phyloP scores from a whole-genome alignment of 2,113 vertebrate genomes.

The Sceloporus undulatus region DNA sequence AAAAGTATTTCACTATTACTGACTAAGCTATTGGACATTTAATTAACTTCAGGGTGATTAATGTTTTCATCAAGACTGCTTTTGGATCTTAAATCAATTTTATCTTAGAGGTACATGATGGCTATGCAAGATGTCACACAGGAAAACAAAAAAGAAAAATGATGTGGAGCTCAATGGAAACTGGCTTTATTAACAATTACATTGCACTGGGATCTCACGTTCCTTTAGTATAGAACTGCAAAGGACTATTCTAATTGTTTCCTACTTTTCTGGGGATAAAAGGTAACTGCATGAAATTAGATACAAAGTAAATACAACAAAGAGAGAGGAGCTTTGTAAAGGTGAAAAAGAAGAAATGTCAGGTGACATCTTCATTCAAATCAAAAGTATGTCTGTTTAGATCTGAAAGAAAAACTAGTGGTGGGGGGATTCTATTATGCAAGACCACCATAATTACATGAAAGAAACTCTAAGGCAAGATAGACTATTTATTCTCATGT shows the following conservation, averaged over 20 bases:
- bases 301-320: background rate
- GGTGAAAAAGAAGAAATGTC: background rate
- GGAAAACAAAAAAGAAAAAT: background rate
- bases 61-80: background rate
- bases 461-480: background rate
- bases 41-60: slow-evolving; percentile 10
- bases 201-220: background rate
- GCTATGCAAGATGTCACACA: background rate
- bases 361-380: background rate
- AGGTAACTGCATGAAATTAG: background rate
- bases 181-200: background rate
- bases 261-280: background rate
- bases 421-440: background rate
- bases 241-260: background rate
- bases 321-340: background rate
- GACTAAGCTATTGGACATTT: background rate
- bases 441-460: too few relatives aligned
- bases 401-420: background rate
- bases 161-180: background rate
- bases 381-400: background rate
- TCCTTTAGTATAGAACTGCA: background rate
- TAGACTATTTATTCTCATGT: too few relatives aligned
- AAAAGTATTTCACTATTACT: slow-evolving; percentile 12
- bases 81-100: background rate
- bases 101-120: background rate